Conservation (phyloP, 2,113 vertebrate species). For the Orthonyx spaldingii region DNA sequence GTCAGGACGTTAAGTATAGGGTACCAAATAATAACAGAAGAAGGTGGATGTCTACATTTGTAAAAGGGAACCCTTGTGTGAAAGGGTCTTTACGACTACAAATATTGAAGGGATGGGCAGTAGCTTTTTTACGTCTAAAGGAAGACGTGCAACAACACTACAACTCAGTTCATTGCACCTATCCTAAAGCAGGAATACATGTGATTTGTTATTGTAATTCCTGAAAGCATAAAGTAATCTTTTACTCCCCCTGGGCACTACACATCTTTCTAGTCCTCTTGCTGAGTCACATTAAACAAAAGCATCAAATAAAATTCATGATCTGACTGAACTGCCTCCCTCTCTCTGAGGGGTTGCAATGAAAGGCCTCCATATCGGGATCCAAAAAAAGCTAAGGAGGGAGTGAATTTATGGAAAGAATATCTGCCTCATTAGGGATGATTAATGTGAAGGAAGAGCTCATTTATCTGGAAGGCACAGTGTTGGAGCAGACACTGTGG, state of each 20-base stretch:
- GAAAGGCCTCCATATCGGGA: background rate
- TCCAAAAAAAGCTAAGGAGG: background rate
- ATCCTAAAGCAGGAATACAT: background rate
- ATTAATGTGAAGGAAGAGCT: slow-evolving; percentile 8
- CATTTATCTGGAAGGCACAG: background rate
- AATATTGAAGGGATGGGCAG: background rate
- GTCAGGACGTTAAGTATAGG: background rate
- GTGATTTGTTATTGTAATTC: background rate
- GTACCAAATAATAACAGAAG: background rate
- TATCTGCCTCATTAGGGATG: slow-evolving; percentile 4
- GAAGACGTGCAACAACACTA: background rate
- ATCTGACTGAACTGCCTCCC: background rate
- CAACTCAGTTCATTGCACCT: background rate
- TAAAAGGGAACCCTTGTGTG: background rate
- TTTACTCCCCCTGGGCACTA: background rate
- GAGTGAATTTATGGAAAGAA: background rate
- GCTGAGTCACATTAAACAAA: background rate
- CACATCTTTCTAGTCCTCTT: background rate
- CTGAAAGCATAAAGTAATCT: background rate
- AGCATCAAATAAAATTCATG: background rate
- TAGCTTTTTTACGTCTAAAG: background rate
- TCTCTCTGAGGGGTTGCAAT: background rate
- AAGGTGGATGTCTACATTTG: background rate
- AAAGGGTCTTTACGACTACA: background rate
- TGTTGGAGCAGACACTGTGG: background rate